Evolutionary conservation across 2,888 invertebrate species (phyloP).

Genomic region (Phorcus lineatus): DNA sequence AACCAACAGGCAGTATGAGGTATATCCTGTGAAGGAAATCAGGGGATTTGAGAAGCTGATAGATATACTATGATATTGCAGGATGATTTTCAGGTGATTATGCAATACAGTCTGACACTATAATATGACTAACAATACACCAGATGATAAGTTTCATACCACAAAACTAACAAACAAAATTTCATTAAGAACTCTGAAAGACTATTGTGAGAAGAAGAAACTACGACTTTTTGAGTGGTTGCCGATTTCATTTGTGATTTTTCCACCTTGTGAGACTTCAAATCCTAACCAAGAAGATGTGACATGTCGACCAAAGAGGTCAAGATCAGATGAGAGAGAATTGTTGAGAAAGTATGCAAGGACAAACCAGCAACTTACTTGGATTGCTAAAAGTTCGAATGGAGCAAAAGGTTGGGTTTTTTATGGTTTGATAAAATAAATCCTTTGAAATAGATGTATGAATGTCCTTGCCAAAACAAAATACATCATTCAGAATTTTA

Average conservation of each 20-base stretch:
- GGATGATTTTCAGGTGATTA: too few species aligned
- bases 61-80: too few species aligned
- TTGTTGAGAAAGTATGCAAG: conserved; percentile 41
- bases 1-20: too few species aligned
- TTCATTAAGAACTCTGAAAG: conserved; percentile 50
- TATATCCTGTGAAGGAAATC: too few species aligned
- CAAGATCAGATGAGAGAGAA: conserved; percentile 50
- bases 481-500: too few species aligned
- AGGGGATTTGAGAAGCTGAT: too few species aligned
- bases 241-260: conserved; percentile 54
- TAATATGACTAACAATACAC: not conserved
- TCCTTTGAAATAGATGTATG: too few species aligned
- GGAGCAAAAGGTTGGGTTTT: conserved; percentile 55
- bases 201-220: conserved; percentile 41
- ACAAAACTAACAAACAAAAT: not conserved
- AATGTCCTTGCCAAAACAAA: too few species aligned
- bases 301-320: not conserved
- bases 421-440: too few species aligned
- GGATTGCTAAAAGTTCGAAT: conserved; percentile 61
- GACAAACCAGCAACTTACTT: conserved; percentile 35
- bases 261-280: conserved; percentile 36
- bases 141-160: too few species aligned
- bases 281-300: not conserved
- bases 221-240: conserved; percentile 46
- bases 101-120: too few species aligned